These are phyloP conservation scores for Capromys pilorides DNA, from an alignment of 2,797 vertebrate genomes.

Conservation along the genomic window DNA sequence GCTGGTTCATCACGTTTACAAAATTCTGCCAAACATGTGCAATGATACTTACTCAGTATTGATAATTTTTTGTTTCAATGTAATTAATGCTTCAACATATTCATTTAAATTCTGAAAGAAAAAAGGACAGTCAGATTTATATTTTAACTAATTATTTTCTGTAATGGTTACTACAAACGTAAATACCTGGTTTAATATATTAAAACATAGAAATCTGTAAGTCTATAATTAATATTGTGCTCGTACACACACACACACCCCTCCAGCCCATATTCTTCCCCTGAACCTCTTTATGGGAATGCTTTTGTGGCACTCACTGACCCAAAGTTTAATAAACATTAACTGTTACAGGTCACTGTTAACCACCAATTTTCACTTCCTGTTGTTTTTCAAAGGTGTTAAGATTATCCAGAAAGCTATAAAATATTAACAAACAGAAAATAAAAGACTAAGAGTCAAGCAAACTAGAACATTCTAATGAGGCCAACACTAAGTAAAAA, in stretches of 20 bases:
- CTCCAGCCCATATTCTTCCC: not conserved
- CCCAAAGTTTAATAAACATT: not conserved
- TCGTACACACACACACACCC: not conserved
- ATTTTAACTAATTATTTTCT: not conserved
- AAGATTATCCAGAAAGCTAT: not conserved
- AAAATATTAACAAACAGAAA: not conserved
- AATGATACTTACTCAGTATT: conserved; percentile 93
- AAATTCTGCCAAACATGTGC: not conserved
- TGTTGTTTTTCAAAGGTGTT: not conserved
- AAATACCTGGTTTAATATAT: not conserved
- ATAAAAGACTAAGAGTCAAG: not conserved
- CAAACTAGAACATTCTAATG: not conserved
- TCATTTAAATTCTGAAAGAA: conserved; percentile 93
- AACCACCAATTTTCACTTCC: not conserved
- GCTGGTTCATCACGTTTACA: not conserved
- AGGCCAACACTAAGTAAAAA: not conserved
- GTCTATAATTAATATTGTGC: not conserved
- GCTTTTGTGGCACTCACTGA: too few relatives aligned
- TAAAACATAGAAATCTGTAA: not conserved
- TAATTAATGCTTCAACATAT: conserved; percentile 93
- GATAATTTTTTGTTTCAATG: conserved; percentile 95
- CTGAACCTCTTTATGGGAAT: not conserved
- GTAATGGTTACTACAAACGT: not conserved
- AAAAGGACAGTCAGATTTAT: conserved; percentile 60
- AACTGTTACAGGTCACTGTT: not conserved